Base-by-base conservation (phyloP, 2,113 vertebrate genomes). In the Corythoichthys haematopterus region DNA sequence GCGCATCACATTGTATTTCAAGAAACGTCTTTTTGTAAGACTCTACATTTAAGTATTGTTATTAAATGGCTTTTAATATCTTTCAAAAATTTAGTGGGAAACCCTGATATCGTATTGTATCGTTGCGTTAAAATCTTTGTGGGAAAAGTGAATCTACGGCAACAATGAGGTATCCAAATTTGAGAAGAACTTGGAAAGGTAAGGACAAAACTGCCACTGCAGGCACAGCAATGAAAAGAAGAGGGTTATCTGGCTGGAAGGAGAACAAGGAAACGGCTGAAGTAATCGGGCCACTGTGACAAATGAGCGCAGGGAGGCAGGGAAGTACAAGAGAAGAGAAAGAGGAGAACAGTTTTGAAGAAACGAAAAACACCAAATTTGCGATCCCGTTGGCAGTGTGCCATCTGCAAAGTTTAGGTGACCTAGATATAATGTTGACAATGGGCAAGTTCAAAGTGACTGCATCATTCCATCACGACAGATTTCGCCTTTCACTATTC, bases 241-340 rank as follows among this genome's bases (percentile, higher is more conserved):
- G 77, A 75, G 80, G 78, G 82, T 85, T 79, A 80, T 69, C 72
- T 40, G 68, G 76, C 80, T 81, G 81, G 71, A 85, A 85, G 65
- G 63, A 83, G 79, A 46, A 67, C 76, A 76, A 87, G 74, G 72
- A 87, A 69, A 69, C 71, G 69, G 78, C 78, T 91, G 90, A 92
- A 91, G 84, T 91, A 92, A 90, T 91, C 82, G 89, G 91, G 91
- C 85, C 90, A 91, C 61, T 43, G 73, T 89, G 87, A 92, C 83
- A 88, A 91, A 92, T 82, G 89, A 91, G 88, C 67, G 65, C 58
- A 53, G 86, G 84, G 84, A 89, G 69, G 71, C 71, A 81, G 81
- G 74, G 76, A 71, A 71, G 68, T 35, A 67, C 64, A 69, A 74
- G 72, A 74, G 76, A 75, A 66, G 67, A 7, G 36, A 36, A 74